A percentile compares a stretch with the other conserved stretches of the same genome.
These are phyloP conservation scores for Propithecus deckenii DNA, from an alignment of 2,797 vertebrate genomes.

Conservation along the genomic window DNA sequence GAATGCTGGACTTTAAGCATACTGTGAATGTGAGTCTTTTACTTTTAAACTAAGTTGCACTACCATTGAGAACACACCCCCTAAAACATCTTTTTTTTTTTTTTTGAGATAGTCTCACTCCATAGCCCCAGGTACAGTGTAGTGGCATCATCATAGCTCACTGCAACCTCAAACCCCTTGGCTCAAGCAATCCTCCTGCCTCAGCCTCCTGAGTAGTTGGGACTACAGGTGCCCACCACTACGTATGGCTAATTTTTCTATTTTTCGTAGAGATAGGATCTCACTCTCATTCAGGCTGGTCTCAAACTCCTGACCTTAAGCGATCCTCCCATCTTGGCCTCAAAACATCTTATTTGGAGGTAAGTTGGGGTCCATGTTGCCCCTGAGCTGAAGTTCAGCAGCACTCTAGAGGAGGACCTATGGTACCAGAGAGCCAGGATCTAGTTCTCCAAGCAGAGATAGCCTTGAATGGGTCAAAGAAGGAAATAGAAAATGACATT, in stretches of 20 bases:
- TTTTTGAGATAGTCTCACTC: neutral
- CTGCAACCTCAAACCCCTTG: neutral
- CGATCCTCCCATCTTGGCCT: neutral
- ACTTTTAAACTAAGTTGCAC: constrained; percentile 24
- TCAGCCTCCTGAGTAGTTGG: neutral
- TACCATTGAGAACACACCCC: neutral
- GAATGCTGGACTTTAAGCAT: neutral
- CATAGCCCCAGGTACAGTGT: neutral
- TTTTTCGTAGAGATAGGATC: neutral
- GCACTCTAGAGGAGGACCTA: neutral
- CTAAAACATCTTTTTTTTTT: neutral
- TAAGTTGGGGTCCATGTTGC: neutral
- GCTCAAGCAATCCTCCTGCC: neutral
- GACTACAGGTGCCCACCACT: neutral
- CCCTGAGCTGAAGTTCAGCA: neutral
- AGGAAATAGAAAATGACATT: neutral
- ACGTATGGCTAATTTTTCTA: neutral
- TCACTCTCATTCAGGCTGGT: neutral
- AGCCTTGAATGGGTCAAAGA: neutral
- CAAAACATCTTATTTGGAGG: neutral
- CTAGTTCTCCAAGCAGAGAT: constrained; percentile 3
- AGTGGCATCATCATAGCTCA: neutral
- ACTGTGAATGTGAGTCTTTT: neutral
- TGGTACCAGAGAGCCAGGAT: neutral
- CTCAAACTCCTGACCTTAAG: neutral